Conservation (phyloP, 2,797 vertebrate species). For the Tokudaia tokunoshimensis region DNA sequence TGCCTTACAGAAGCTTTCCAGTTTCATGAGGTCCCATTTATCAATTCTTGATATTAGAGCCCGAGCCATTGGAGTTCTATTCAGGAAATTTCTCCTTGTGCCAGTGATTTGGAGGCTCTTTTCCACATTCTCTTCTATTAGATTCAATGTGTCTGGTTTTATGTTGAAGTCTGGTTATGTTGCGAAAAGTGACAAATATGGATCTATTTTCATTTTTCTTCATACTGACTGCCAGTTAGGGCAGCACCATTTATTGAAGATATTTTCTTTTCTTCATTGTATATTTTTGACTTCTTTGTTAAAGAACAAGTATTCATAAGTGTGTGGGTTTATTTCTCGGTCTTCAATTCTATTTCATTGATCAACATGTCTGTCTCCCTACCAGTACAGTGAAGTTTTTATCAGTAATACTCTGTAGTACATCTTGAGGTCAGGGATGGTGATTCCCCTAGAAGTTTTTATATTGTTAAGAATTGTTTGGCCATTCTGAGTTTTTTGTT, state of each 20-base stretch:
- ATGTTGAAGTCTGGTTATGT: background rate
- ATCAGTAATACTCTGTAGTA: background rate
- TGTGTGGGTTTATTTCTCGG: too few species aligned
- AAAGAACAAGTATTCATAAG: background rate
- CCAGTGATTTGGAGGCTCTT: background rate
- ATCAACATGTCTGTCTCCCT: background rate
- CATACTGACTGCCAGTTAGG: background rate
- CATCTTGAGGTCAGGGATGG: background rate
- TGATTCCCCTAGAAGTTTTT: background rate
- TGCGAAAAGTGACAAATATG: background rate
- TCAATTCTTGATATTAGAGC: background rate
- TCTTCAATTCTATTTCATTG: background rate
- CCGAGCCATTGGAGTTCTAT: background rate
- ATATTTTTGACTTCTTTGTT: background rate
- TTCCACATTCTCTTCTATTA: background rate
- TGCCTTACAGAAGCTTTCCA: background rate
- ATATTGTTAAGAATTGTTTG: background rate
- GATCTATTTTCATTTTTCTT: background rate
- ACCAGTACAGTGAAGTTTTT: background rate
- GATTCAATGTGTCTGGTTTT: background rate
- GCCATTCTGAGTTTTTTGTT: background rate
- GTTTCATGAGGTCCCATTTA: background rate
- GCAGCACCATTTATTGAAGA: background rate
- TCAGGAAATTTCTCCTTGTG: background rate
- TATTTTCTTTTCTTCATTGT: background rate